Base-by-base conservation (phyloP, 2,113 vertebrate genomes). In the Apistogramma diplotaenia region DNA sequence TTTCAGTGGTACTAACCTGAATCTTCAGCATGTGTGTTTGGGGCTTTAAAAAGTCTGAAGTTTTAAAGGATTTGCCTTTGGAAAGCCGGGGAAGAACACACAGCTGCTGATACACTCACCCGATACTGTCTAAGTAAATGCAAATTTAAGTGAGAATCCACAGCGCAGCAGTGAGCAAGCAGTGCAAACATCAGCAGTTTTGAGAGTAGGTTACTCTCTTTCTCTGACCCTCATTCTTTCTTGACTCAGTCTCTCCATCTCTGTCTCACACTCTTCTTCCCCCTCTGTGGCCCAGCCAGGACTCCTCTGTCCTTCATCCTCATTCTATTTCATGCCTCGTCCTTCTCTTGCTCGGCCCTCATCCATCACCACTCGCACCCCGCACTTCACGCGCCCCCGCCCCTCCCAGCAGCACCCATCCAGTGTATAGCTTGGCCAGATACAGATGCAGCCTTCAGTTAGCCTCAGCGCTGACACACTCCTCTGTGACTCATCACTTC, bases 291-390 rank as follows among this genome's bases (percentile, higher is more conserved):
- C 57, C 79, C 74, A 12, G 56, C 91, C 86, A 76, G 88, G 84
- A 92, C 88, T 91, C 81, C 88, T 89, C 79, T 91, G 92, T 93
- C 93, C 93, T 93, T 94, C 91, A 90, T 93, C 92, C 92, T 90
- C 91, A 92, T 94, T 94, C 93, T 92, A 91, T 94, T 94, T 94
- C 93, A 92, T 93, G 90, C 91, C 90, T 90, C 91, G 90, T 93
- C 94, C 90, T 93, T 92, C 92, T 88, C 85, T 76, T 3, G 88
- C 87, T 82, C 61, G 8, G 74, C 84, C 83, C 91, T 93, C 94
- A 94, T 94, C 93, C 93, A 93, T 94, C 94, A 94, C 83, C 84
- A 72, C 83, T 82, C 72, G 25, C 84, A 74, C 71, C 51, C 84
- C 70, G 55, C 37, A 13, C 49, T 33, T 46, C 79, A 49, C 25